These are phyloP conservation scores for Andrena marginata DNA, from an alignment of 2,888 invertebrate genomes.

Conservation along the genomic window DNA sequence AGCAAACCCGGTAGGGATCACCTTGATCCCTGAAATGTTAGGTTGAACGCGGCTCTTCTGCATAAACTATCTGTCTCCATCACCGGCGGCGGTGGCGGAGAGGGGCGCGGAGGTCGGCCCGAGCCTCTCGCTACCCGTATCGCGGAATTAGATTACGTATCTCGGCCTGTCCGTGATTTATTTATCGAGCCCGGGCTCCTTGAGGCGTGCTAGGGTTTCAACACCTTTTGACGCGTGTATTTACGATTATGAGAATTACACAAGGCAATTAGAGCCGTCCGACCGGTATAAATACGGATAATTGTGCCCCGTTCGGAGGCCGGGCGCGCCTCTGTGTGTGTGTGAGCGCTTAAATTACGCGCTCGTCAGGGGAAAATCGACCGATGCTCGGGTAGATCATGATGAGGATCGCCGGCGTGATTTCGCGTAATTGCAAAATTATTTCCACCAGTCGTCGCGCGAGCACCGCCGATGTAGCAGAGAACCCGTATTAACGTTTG, in stretches of 20 bases:
- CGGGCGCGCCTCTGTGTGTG: constrained; percentile 11
- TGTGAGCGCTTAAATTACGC: constrained; percentile 71
- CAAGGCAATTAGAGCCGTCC: constrained; percentile 78
- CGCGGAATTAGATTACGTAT: constrained; percentile 81
- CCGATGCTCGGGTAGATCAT: constrained; percentile 16
- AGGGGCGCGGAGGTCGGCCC: constrained; percentile 32
- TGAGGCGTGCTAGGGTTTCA: constrained; percentile 76
- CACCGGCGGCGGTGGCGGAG: constrained; percentile 1
- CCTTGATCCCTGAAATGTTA: constrained; percentile 67
- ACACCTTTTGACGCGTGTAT: constrained; percentile 80
- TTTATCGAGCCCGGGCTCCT: constrained; percentile 75
- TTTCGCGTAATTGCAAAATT: constrained; percentile 33
- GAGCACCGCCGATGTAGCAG: not conserved
- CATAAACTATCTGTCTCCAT: constrained; percentile 49
- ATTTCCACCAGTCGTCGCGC: constrained; percentile 4
- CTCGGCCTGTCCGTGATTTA: constrained; percentile 78
- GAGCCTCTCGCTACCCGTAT: constrained; percentile 71
- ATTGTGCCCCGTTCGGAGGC: constrained; percentile 55
- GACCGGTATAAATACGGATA: constrained; percentile 76
- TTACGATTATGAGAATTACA: constrained; percentile 82
- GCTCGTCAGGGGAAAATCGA: constrained; percentile 43
- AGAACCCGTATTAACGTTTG: constrained; percentile 15
- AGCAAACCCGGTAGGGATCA: constrained; percentile 42
- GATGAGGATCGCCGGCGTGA: constrained; percentile 11
- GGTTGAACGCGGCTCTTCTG: constrained; percentile 37